A percentile compares a stretch with the other conserved stretches of the same genome.
Evolutionary conservation across 2,797 vertebrate species (phyloP).

Genomic region (Valencia hispanica): DNA sequence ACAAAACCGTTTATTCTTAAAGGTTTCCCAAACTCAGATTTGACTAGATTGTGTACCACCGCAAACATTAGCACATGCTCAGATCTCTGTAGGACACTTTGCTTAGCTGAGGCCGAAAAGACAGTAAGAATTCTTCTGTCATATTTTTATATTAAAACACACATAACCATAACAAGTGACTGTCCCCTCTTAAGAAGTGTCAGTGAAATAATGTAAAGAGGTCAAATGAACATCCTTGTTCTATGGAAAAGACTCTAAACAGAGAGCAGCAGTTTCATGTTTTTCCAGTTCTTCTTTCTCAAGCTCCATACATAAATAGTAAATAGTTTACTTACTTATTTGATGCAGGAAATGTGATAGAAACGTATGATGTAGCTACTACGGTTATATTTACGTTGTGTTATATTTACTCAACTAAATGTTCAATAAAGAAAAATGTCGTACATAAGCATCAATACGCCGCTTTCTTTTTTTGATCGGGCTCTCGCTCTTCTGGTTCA

Average conservation of each 20-base stretch:
- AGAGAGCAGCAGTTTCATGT: too few relatives aligned
- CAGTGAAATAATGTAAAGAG: background rate
- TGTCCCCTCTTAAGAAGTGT: background rate
- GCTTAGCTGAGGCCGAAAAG: slow-evolving; percentile 33
- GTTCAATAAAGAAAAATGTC: too few relatives aligned
- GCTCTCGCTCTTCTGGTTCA: background rate
- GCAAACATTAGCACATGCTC: slow-evolving; percentile 27
- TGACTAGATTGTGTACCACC: slow-evolving; percentile 4
- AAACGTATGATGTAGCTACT: too few relatives aligned
- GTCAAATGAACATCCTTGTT: background rate
- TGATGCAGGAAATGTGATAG: too few relatives aligned
- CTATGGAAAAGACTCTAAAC: background rate
- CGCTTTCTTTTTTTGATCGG: background rate
- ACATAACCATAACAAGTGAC: too few relatives aligned
- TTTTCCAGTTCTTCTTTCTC: too few relatives aligned
- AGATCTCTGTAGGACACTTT: slow-evolving; percentile 39
- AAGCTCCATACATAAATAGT: background rate
- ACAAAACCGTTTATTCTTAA: background rate
- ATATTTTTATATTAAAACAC: too few relatives aligned
- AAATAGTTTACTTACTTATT: background rate
- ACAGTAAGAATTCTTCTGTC: background rate
- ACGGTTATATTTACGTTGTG: too few relatives aligned
- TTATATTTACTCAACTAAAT: too few relatives aligned
- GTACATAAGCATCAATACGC: background rate
- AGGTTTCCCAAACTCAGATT: background rate